A percentile compares a stretch with the other conserved stretches of the same genome.
Conservation (phyloP, 2,888 invertebrate genomes). For the Subacronicta megacephala region DNA sequence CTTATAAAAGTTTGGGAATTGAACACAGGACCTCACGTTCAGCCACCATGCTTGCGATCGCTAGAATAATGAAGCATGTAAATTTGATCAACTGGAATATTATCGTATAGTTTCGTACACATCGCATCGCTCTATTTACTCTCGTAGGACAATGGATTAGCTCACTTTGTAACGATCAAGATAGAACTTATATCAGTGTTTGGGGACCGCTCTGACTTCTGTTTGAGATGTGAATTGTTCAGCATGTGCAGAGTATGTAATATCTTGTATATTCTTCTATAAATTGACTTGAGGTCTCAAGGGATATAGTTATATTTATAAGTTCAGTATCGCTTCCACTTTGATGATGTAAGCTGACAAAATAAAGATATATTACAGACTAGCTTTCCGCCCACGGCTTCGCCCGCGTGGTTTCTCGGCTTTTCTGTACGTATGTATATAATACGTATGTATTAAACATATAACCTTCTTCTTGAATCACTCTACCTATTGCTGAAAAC, state of each 20-base stretch:
- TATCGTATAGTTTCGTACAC: neutral
- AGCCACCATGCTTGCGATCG: too few relatives aligned
- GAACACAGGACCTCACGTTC: too few relatives aligned
- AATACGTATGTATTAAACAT: too few relatives aligned
- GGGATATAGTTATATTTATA: constrained; percentile 16
- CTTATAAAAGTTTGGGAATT: too few relatives aligned
- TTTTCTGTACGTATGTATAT: too few relatives aligned
- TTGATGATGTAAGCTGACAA: neutral
- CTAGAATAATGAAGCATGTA: too few relatives aligned
- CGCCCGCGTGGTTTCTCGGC: too few relatives aligned
- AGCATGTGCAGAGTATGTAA: neutral
- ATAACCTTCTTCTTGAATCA: too few relatives aligned
- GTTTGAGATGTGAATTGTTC: constrained; percentile 7
- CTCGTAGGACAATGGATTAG: neutral
- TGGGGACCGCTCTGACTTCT: constrained; percentile 26
- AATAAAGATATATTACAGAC: too few relatives aligned
- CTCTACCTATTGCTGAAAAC: too few relatives aligned
- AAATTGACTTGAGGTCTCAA: constrained; percentile 22
- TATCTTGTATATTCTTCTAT: neutral
- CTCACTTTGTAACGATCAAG: constrained; percentile 11
- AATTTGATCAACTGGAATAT: too few relatives aligned
- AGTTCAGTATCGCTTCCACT: constrained; percentile 1
- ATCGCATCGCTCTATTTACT: neutral
- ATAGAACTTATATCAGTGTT: constrained; percentile 7
- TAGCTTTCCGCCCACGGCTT: too few relatives aligned